A percentile compares a stretch with the other conserved stretches of the same genome.
These are phyloP conservation scores for Baccha elongata DNA, from an alignment of 2,888 invertebrate genomes.

Conservation along the genomic window DNA sequence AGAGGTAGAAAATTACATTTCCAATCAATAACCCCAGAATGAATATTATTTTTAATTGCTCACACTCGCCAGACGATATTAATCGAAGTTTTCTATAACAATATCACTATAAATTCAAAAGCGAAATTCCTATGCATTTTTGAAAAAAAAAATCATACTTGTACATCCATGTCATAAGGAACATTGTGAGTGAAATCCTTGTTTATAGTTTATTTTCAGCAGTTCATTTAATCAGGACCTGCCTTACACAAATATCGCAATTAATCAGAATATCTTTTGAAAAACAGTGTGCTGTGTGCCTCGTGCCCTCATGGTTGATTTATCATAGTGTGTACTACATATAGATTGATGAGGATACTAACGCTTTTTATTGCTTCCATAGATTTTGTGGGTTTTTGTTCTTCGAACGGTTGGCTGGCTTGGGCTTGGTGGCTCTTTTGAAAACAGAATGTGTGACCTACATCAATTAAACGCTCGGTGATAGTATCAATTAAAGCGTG, in stretches of 20 bases:
- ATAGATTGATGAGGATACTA: constrained; percentile 3
- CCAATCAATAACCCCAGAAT: not conserved
- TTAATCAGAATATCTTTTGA: not conserved
- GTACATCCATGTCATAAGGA: constrained; percentile 21
- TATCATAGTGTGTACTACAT: not conserved
- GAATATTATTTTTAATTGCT: not conserved
- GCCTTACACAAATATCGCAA: not conserved
- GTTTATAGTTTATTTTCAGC: constrained; percentile 29
- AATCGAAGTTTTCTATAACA: not conserved
- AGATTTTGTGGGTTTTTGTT: not conserved
- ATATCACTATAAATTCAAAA: not conserved
- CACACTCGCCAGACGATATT: not conserved
- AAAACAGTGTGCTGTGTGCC: not conserved
- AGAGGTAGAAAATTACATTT: not conserved
- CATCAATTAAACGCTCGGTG: constrained; percentile 4
- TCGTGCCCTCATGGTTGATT: not conserved
- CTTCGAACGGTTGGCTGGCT: not conserved
- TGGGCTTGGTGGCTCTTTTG: too few relatives aligned
- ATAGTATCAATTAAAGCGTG: constrained; percentile 1
- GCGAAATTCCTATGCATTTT: too few relatives aligned
- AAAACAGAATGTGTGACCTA: not conserved
- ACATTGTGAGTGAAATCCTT: constrained; percentile 21
- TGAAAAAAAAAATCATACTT: not conserved
- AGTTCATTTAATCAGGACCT: constrained; percentile 35
- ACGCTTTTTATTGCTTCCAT: constrained; percentile 3